phyloP scores from a whole-genome alignment of 2,888 invertebrate species.

The Epiblema foenella region DNA sequence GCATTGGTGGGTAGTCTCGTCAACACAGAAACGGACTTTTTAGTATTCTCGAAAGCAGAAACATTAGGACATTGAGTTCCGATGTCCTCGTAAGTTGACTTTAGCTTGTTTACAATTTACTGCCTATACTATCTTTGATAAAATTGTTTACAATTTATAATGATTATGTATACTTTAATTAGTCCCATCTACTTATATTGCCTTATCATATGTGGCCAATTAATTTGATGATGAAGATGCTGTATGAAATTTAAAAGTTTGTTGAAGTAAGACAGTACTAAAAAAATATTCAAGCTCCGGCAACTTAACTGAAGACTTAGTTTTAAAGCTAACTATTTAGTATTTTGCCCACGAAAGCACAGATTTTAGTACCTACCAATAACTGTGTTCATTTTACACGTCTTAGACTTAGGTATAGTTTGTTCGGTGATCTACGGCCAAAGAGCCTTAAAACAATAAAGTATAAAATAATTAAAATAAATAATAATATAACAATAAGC shows the following conservation, averaged over 20 bases:
- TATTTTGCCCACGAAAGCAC: constrained; percentile 60
- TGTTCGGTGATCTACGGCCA: too few species aligned
- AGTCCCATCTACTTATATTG: neutral
- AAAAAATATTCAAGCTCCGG: neutral
- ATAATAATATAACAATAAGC: too few species aligned
- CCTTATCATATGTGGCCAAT: neutral
- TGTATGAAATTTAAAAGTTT: too few species aligned
- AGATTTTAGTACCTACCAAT: constrained; percentile 65
- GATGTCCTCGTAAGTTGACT: too few species aligned
- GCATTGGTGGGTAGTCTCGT: too few species aligned
- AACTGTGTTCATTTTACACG: constrained; percentile 70
- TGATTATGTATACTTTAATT: neutral
- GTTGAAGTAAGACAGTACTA: neutral
- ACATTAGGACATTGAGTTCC: too few species aligned
- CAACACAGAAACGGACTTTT: too few species aligned
- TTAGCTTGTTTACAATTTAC: too few species aligned
- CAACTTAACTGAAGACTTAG: constrained; percentile 9
- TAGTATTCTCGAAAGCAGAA: too few species aligned
- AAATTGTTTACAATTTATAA: neutral
- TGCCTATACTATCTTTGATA: neutral
- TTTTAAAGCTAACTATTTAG: constrained; percentile 63
- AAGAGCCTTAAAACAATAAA: too few species aligned
- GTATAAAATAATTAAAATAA: too few species aligned
- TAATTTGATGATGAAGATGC: too few species aligned
- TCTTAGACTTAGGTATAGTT: constrained; percentile 10